Percentiles rank a stretch among this genome's conserved stretches.
These are phyloP conservation scores for Scylla paramamosain DNA, from an alignment of 1,140 invertebrate species.

Conservation along the genomic window DNA sequence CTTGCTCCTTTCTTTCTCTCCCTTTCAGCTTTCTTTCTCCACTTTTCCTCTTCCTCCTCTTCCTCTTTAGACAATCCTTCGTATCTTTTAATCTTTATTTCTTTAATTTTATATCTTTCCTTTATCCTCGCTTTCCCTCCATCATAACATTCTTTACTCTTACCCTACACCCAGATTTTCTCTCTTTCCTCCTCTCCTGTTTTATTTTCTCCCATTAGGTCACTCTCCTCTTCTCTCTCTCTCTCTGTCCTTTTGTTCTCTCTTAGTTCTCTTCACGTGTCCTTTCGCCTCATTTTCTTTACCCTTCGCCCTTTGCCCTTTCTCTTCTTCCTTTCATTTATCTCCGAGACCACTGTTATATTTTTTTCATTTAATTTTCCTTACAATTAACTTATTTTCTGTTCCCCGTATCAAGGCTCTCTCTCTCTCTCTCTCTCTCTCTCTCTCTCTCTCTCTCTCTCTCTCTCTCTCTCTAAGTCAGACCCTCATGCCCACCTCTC, in stretches of 20 bases:
- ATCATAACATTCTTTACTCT: neutral
- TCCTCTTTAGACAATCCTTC: neutral
- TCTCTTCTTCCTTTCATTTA: too few species aligned
- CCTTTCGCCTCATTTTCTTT: too few species aligned
- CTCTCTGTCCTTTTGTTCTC: neutral
- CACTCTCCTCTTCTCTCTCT: neutral
- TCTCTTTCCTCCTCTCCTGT: neutral
- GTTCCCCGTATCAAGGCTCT: too few species aligned
- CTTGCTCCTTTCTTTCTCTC: neutral
- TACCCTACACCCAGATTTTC: neutral
- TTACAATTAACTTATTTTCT: too few species aligned
- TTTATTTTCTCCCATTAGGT: neutral
- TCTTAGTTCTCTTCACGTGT: too few species aligned
- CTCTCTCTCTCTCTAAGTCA: too few species aligned
- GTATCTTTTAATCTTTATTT: neutral
- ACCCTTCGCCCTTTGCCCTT: too few species aligned
- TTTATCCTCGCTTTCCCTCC: neutral
- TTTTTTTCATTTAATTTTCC: too few species aligned
- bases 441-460: too few species aligned
- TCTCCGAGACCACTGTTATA: too few species aligned
- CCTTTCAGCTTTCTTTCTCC: neutral
- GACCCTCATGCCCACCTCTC: too few species aligned
- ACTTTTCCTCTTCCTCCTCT: neutral
- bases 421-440: too few species aligned
- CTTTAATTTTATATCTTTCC: neutral